Evolutionary conservation across 1,140 invertebrate genomes (phyloP).

Genomic region (Trachelipus rathkii): DNA sequence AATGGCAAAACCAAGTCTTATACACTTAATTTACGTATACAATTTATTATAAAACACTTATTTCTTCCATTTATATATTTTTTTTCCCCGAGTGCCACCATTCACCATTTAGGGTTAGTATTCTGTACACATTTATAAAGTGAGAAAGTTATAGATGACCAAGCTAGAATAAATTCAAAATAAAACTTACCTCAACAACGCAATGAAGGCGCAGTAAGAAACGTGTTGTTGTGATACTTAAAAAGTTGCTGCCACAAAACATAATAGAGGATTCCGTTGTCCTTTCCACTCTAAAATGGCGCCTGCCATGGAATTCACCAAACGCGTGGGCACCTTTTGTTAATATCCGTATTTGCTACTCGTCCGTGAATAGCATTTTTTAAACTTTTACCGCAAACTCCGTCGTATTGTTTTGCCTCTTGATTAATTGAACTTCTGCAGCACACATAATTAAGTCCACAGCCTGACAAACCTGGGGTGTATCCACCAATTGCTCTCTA

Average conservation of each 20-base stretch:
- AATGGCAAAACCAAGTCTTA: no score
- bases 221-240: constrained; percentile 74
- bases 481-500: constrained; percentile 30
- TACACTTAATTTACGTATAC: no score
- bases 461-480: constrained; percentile 31
- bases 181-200: constrained; percentile 69
- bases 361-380: constrained; percentile 30
- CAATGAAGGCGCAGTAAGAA: constrained; percentile 81
- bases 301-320: constrained; percentile 89
- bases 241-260: constrained; percentile 86
- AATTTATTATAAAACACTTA: no score
- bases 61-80: no score
- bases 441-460: constrained; percentile 35
- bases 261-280: constrained; percentile 80
- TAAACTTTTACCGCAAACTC: constrained; percentile 24
- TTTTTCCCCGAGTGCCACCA: no score
- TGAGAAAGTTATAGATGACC: neutral
- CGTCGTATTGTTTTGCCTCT: neutral
- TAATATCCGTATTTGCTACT: constrained; percentile 42
- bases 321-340: constrained; percentile 44
- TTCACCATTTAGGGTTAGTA: no score
- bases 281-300: constrained; percentile 83
- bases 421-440: constrained; percentile 34
- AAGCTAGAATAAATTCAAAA: neutral
- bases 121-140: no score